Conservation (phyloP, 2,888 invertebrate species). For the Griposia aprilina region DNA sequence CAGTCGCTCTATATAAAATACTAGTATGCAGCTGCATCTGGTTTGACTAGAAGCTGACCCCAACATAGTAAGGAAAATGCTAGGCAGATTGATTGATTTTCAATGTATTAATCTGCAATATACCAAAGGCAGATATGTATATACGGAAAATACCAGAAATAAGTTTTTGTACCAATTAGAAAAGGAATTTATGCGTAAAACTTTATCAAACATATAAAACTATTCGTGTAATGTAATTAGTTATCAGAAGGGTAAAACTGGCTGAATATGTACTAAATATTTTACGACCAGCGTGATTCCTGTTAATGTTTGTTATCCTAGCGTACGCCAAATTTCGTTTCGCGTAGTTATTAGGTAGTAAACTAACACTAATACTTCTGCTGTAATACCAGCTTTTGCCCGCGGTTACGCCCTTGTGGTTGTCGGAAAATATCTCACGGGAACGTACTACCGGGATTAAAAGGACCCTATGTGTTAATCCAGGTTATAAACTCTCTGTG, state of each 20-base stretch:
- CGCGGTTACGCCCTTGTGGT: too few species aligned
- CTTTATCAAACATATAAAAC: not conserved
- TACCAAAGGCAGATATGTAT: not conserved
- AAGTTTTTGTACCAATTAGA: not conserved
- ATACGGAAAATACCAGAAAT: not conserved
- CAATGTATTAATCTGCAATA: not conserved
- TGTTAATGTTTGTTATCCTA: constrained; percentile 25
- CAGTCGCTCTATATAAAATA: not conserved
- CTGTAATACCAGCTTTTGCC: too few species aligned
- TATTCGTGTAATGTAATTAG: constrained; percentile 18
- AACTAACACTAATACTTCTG: constrained; percentile 7
- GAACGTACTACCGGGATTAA: too few species aligned
- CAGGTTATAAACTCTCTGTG: too few species aligned
- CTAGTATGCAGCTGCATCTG: too few species aligned
- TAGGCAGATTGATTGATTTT: not conserved
- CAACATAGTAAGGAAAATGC: not conserved
- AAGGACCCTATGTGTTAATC: too few species aligned
- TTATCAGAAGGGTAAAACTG: constrained; percentile 14
- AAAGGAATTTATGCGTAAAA: not conserved
- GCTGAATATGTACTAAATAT: constrained; percentile 41
- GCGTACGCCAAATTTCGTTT: constrained; percentile 46
- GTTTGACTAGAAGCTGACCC: not conserved
- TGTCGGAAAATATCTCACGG: too few species aligned
- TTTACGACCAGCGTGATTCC: constrained; percentile 46
- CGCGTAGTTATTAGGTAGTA: constrained; percentile 17